Percentiles rank a stretch among this genome's conserved stretches.
Conservation (phyloP, 2,797 vertebrate genomes). For the Phataginus tetradactyla region DNA sequence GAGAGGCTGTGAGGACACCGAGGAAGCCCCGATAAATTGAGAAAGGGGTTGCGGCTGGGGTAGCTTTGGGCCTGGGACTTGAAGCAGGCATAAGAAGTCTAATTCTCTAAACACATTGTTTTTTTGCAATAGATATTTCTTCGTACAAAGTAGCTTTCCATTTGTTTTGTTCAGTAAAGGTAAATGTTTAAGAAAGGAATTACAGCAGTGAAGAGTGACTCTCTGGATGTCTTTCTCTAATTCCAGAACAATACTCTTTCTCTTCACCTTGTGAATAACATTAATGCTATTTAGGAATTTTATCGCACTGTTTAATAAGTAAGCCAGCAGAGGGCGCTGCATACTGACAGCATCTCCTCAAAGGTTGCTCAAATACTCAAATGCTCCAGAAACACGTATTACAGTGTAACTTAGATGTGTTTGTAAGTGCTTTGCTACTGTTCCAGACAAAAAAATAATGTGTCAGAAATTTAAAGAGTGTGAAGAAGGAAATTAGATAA, state of each 20-base stretch:
- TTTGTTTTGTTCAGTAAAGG: neutral
- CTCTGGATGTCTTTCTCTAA: neutral
- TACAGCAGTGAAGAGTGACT: neutral
- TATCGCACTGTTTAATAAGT: accelerated
- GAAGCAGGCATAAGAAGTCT: too few relatives aligned
- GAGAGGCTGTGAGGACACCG: neutral
- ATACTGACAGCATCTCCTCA: neutral
- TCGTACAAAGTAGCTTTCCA: neutral
- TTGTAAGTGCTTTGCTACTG: neutral
- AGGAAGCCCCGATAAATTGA: neutral
- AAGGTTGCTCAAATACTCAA: neutral
- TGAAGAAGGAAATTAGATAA: neutral
- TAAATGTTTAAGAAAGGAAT: neutral
- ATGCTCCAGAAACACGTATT: neutral
- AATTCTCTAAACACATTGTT: neutral
- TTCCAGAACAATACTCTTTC: neutral
- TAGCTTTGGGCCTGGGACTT: neutral
- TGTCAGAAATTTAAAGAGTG: neutral
- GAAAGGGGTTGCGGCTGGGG: neutral
- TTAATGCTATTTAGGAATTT: neutral
- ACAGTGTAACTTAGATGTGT: neutral
- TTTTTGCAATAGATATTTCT: neutral
- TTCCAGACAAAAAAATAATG: neutral
- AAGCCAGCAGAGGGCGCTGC: slow-evolving; percentile 84
- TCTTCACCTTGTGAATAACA: neutral